Conservation (phyloP, 1,140 invertebrate species). For the Brachionus sp. region DNA sequence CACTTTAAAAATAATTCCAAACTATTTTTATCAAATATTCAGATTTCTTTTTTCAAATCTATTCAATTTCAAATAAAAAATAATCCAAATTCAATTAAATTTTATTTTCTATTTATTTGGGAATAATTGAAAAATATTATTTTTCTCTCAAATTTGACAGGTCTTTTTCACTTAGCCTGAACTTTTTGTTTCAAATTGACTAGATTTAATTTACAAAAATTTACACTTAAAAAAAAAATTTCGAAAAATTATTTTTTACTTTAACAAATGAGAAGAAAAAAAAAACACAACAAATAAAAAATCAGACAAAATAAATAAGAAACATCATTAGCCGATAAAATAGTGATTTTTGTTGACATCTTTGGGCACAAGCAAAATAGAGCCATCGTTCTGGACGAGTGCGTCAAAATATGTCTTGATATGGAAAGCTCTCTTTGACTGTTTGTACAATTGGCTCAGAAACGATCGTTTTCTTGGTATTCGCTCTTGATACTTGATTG, state of each 20-base stretch:
- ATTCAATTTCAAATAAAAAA: too few species aligned
- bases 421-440: not conserved
- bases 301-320: not conserved
- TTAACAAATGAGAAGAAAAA: not conserved
- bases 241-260: not conserved
- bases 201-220: too few species aligned
- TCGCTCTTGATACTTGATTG: not conserved
- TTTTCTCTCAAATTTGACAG: too few species aligned
- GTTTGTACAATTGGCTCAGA: not conserved
- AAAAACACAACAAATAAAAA: not conserved
- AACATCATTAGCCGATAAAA: conserved; percentile 13
- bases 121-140: too few species aligned
- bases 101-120: too few species aligned
- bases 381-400: conserved; percentile 29
- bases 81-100: too few species aligned
- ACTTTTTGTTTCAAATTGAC: too few species aligned
- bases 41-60: too few species aligned
- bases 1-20: too few species aligned
- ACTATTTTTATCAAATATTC: too few species aligned
- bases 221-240: not conserved
- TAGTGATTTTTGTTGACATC: conserved; percentile 45
- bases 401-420: conserved; percentile 43
- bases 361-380: conserved; percentile 40
- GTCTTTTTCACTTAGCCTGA: too few species aligned
- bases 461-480: not conserved